phyloP scores from a whole-genome alignment of 2,113 vertebrate species.

The Choloepus hoffmanni region DNA sequence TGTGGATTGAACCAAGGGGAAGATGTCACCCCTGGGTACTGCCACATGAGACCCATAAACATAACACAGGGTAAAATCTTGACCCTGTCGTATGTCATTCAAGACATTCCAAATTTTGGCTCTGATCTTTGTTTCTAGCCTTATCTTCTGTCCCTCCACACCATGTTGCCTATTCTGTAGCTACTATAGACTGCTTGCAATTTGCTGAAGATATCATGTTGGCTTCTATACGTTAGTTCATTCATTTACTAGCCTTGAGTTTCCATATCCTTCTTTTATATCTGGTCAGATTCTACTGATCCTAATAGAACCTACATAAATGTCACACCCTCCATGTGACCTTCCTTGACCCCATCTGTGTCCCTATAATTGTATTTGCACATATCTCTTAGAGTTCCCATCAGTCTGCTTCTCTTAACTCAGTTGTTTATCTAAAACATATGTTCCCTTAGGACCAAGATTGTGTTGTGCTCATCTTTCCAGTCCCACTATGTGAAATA shows the following conservation, averaged over 20 bases:
- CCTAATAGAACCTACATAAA: not conserved
- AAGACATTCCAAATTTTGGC: not conserved
- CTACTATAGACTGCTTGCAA: not conserved
- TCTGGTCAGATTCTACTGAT: not conserved
- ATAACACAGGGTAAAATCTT: not conserved
- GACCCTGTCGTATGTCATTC: not conserved
- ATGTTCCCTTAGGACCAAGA: not conserved
- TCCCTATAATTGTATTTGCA: not conserved
- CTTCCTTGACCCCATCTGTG: not conserved
- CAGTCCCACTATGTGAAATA: conserved; percentile 27
- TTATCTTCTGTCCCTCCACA: conserved; percentile 22
- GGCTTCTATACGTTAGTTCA: not conserved
- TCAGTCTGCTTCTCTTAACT: conserved; percentile 45
- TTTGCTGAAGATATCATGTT: not conserved
- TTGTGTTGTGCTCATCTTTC: not conserved
- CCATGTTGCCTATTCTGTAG: not conserved
- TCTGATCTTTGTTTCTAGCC: not conserved
- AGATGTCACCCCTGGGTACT: no score
- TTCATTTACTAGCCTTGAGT: not conserved
- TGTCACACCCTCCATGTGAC: not conserved
- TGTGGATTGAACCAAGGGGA: no score
- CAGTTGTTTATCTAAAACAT: conserved; percentile 52
- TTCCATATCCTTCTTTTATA: not conserved
- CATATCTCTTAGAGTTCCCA: not conserved
- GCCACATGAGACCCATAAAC: no score